These are phyloP conservation scores for Lasioglossum zephyrum DNA, from an alignment of 2,888 invertebrate species.

Conservation along the genomic window DNA sequence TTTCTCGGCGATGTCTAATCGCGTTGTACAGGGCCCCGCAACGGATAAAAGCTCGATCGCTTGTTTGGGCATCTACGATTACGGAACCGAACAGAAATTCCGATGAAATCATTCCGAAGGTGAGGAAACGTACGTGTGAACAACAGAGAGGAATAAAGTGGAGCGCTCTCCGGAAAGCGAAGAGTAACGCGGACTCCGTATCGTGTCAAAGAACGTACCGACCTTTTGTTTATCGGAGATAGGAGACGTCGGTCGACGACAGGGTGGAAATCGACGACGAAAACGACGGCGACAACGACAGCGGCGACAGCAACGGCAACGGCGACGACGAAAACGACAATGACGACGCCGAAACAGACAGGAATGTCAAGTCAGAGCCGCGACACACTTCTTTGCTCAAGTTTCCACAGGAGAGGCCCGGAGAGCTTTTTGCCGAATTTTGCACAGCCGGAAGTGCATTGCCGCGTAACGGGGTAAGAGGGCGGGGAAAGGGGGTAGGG, in stretches of 20 bases:
- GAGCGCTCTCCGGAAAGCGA: conserved; percentile 9
- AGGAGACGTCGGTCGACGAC: conserved; percentile 21
- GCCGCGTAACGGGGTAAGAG: conserved; percentile 55
- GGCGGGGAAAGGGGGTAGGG: conserved; percentile 26
- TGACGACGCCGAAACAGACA: conserved; percentile 9
- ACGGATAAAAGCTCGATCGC: conserved; percentile 16
- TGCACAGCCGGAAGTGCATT: conserved; percentile 73
- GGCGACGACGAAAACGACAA: background rate
- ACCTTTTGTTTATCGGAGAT: conserved; percentile 61
- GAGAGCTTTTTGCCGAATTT: conserved; percentile 58
- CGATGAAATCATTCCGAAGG: conserved; percentile 43
- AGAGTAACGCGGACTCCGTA: conserved; percentile 25
- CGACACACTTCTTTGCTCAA: conserved; percentile 38
- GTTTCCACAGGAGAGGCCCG: conserved; percentile 27
- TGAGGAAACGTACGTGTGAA: conserved; percentile 16
- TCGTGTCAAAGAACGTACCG: conserved; percentile 45
- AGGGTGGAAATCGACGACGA: conserved; percentile 17
- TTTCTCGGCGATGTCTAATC: background rate
- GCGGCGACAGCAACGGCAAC: background rate
- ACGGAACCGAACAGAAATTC: conserved; percentile 25
- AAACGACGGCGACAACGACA: background rate
- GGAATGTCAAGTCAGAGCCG: conserved; percentile 44
- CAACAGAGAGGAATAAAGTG: background rate
- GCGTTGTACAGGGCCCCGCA: background rate
- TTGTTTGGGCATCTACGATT: conserved; percentile 20